Evolutionary conservation across 2,888 invertebrate genomes (phyloP).

Genomic region (Erebia epiphron): DNA sequence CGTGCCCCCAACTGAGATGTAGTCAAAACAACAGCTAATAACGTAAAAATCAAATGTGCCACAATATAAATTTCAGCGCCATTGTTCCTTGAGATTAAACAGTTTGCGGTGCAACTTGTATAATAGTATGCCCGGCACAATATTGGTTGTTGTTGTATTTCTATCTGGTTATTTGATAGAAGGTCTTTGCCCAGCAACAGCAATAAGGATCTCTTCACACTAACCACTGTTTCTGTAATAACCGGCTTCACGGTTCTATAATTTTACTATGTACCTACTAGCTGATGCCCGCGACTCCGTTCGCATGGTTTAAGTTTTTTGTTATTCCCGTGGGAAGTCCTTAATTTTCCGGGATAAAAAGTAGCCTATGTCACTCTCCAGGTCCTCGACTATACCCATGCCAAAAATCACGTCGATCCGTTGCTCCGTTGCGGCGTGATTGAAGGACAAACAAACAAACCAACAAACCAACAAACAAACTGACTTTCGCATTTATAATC

Average conservation of each 20-base stretch:
- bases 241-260: neutral
- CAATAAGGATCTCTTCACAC: neutral
- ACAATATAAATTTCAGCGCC: conserved; percentile 15
- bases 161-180: conserved; percentile 8
- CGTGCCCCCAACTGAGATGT: neutral
- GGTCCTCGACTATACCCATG: no score
- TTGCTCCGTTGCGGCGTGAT: no score
- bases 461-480: no score
- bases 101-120: neutral
- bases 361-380: no score
- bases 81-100: conserved; percentile 16
- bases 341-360: no score
- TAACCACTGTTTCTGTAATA: neutral
- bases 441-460: no score
- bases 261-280: no score
- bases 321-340: no score
- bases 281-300: no score
- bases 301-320: no score
- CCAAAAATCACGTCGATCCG: no score
- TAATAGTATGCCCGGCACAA: neutral
- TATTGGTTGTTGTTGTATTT: conserved; percentile 13
- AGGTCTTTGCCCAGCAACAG: conserved; percentile 1
- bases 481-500: no score
- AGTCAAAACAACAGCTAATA: neutral
- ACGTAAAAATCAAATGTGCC: neutral